phyloP scores from a whole-genome alignment of 23 tunicate genomes.

The Styela plicata region DNA sequence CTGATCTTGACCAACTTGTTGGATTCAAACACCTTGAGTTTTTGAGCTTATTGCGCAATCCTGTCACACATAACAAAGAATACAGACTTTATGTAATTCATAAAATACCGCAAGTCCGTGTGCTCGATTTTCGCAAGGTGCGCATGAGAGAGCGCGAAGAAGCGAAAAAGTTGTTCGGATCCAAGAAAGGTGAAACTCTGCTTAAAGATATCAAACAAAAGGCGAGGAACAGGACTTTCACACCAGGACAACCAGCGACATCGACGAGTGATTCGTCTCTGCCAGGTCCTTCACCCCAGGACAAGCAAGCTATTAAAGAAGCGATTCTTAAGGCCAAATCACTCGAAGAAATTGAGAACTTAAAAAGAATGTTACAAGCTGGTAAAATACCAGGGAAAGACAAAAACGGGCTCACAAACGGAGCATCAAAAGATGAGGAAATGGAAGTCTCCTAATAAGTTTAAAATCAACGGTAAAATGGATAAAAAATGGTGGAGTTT shows the following conservation, averaged over 20 bases:
- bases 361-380: conserved; percentile 67
- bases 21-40: conserved; percentile 72
- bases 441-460: conserved; percentile 15
- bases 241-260: conserved; percentile 65
- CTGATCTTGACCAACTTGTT: conserved; percentile 62
- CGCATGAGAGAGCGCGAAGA: conserved; percentile 48
- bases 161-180: conserved; percentile 84
- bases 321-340: conserved; percentile 87
- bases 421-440: not conserved
- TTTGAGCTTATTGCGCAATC: conserved; percentile 72
- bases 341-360: conserved; percentile 82
- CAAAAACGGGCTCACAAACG: conserved; percentile 18
- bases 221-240: conserved; percentile 50
- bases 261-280: conserved; percentile 14
- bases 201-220: conserved; percentile 64
- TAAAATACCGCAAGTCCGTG: conserved; percentile 64
- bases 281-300: conserved; percentile 39
- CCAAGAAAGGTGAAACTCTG: conserved; percentile 73
- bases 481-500: not conserved
- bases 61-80: conserved; percentile 55
- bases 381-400: conserved; percentile 80
- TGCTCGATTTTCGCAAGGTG: conserved; percentile 77
- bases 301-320: conserved; percentile 89
- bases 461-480: not conserved
- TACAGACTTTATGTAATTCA: conserved; percentile 72